Percentiles rank a stretch among this genome's conserved stretches.
Evolutionary conservation across 2,113 vertebrate species (phyloP).

Genomic region (Oryzias melastigma): DNA sequence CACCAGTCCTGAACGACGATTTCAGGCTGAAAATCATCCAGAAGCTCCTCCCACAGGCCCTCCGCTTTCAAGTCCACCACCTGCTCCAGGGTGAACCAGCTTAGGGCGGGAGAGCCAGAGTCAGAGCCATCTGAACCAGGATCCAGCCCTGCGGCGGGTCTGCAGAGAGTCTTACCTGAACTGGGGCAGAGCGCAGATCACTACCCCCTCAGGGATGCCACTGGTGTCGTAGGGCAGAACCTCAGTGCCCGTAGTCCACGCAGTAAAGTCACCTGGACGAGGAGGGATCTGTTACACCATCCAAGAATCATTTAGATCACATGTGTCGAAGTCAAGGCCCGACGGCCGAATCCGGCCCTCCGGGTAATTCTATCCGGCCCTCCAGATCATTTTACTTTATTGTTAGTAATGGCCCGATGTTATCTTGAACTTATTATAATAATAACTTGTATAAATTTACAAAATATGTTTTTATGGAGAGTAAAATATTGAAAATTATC

Average conservation of each 20-base stretch:
- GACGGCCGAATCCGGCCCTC: too few species aligned
- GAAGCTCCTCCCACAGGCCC: slow-evolving; percentile 83
- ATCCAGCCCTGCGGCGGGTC: background rate
- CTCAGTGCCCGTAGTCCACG: slow-evolving; percentile 76
- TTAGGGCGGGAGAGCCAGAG: slow-evolving; percentile 40
- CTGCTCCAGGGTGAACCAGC: slow-evolving; percentile 87
- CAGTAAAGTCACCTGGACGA: slow-evolving; percentile 77
- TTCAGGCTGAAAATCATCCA: slow-evolving; percentile 83
- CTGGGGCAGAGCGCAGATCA: slow-evolving; percentile 59
- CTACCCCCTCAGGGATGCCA: slow-evolving; percentile 60
- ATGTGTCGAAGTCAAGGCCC: too few species aligned
- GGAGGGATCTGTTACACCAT: background rate
- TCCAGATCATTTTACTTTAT: too few species aligned
- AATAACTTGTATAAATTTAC: too few species aligned
- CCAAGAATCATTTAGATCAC: background rate
- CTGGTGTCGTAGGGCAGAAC: slow-evolving; percentile 66
- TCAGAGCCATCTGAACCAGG: too few species aligned
- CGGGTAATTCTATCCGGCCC: too few species aligned
- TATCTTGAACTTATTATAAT: too few species aligned
- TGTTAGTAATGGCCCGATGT: too few species aligned
- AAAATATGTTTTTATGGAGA: too few species aligned
- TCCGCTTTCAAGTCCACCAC: slow-evolving; percentile 81
- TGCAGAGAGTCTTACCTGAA: slow-evolving; percentile 59
- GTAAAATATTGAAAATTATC: too few species aligned
- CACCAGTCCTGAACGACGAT: slow-evolving; percentile 86